phyloP scores from a whole-genome alignment of 2,113 vertebrate genomes.

The Malurus elegans region DNA sequence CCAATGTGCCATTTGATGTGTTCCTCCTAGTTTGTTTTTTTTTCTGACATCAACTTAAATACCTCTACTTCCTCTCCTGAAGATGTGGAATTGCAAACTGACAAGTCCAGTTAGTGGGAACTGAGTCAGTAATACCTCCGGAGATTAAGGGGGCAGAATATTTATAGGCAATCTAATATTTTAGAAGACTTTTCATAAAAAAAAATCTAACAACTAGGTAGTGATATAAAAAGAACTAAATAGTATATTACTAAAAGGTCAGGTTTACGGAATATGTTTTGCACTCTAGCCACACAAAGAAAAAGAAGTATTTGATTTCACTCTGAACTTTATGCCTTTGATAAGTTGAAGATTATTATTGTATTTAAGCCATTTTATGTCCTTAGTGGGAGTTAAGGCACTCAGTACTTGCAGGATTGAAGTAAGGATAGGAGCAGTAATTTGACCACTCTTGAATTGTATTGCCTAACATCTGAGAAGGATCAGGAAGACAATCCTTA shows the following conservation, averaged over 20 bases:
- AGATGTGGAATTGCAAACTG: background rate
- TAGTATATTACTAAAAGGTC: background rate
- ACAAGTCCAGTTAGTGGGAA: background rate
- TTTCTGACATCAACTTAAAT: background rate
- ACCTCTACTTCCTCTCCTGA: background rate
- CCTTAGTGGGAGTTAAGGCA: background rate
- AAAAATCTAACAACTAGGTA: background rate
- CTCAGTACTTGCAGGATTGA: background rate
- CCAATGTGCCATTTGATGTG: background rate
- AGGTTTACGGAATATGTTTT: background rate
- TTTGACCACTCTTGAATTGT: slow-evolving; percentile 11
- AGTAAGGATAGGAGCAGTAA: background rate
- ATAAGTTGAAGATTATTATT: background rate
- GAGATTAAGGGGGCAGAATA: background rate
- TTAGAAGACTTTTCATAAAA: background rate
- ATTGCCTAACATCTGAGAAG: slow-evolving; percentile 16
- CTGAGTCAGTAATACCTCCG: background rate
- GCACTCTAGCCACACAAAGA: background rate
- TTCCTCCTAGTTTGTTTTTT: background rate
- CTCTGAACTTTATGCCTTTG: slow-evolving; percentile 14
- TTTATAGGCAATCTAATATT: background rate
- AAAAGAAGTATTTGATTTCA: background rate
- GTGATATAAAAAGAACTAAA: background rate
- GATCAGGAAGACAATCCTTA: slow-evolving; percentile 64
- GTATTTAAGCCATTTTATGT: background rate